Percentiles rank a stretch among this genome's conserved stretches.
phyloP scores from a whole-genome alignment of 2,797 vertebrate genomes.

The Enteromius unitaeniatus region DNA sequence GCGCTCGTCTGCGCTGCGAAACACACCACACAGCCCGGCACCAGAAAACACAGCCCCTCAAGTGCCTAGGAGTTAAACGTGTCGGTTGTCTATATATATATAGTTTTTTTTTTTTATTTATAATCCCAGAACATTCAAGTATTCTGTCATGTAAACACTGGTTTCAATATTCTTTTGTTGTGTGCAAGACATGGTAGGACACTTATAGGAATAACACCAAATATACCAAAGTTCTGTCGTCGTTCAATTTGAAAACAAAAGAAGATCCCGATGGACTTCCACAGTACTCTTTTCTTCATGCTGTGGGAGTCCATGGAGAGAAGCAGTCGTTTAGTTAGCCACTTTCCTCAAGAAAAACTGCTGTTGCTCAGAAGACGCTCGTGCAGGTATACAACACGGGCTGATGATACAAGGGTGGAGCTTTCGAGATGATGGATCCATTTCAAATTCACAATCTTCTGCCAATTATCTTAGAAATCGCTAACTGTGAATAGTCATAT shows the following conservation, averaged over 20 bases:
- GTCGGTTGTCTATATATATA: slow-evolving; percentile 36
- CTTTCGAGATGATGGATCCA: too few relatives aligned
- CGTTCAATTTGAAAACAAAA: background rate
- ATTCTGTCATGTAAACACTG: slow-evolving; percentile 70
- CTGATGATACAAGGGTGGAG: background rate
- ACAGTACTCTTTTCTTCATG: background rate
- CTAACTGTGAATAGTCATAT: background rate
- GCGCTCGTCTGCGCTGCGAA: slow-evolving; percentile 45
- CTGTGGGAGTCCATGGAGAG: background rate
- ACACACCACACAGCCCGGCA: slow-evolving; percentile 43
- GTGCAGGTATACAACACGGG: background rate
- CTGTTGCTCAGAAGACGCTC: background rate
- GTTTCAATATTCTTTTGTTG: slow-evolving; percentile 41
- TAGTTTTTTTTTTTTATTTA: background rate
- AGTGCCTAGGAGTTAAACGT: slow-evolving; percentile 38
- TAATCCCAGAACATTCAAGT: slow-evolving; percentile 69
- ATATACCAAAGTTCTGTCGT: background rate
- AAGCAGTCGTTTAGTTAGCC: background rate
- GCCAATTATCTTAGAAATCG: background rate
- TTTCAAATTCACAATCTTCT: background rate
- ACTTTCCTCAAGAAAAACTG: background rate
- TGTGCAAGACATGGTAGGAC: slow-evolving; percentile 64
- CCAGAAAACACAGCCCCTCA: slow-evolving; percentile 23
- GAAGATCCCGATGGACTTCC: background rate
- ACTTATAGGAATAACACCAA: slow-evolving; percentile 51